These are phyloP conservation scores for Myanophis thanlyinensis DNA, from an alignment of 2,113 vertebrate species.

Conservation along the genomic window DNA sequence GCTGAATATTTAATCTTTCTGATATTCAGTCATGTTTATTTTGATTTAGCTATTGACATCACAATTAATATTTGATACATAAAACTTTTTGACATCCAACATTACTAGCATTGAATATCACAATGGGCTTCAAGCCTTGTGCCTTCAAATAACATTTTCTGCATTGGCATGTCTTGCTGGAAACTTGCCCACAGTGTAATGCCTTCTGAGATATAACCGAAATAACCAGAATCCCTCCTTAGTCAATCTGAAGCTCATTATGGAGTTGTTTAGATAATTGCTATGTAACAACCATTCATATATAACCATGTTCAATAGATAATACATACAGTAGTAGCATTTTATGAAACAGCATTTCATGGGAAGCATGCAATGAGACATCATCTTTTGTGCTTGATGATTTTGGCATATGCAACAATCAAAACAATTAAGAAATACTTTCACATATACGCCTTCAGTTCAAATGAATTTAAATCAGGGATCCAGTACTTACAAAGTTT, in stretches of 20 bases:
- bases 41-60: not conserved
- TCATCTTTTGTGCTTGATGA: not conserved
- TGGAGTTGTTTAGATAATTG: not conserved
- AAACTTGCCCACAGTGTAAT: not conserved
- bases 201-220: not conserved
- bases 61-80: not conserved
- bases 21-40: not conserved
- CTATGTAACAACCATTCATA: not conserved
- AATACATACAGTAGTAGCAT: not conserved
- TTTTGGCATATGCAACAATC: not conserved
- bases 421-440: not conserved
- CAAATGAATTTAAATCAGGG: not conserved
- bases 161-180: not conserved
- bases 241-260: not conserved
- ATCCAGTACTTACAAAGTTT: not conserved
- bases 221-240: not conserved
- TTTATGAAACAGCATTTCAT: not conserved
- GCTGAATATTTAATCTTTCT: not conserved
- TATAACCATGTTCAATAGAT: not conserved
- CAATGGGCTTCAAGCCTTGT: not conserved
- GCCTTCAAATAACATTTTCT: not conserved
- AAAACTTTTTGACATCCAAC: not conserved
- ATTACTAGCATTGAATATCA: not conserved
- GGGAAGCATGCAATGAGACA: not conserved
- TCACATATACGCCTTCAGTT: not conserved